Evolutionary conservation across 2,113 vertebrate species (phyloP), one percentile per base, ranked within the genome.

Genomic region (Pelobates fuscus): DNA sequence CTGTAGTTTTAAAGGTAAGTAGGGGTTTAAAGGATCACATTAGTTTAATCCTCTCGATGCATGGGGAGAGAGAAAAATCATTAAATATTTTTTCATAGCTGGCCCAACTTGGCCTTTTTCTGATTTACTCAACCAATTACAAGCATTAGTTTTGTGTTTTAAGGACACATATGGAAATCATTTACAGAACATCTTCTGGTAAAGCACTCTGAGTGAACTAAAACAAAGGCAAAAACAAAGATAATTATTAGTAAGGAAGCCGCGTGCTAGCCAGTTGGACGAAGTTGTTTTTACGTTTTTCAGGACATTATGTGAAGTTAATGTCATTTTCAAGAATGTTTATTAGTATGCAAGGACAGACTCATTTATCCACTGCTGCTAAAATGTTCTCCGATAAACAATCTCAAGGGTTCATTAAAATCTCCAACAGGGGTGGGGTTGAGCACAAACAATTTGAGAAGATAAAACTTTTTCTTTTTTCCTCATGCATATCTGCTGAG

Each of bases 171-270:
- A 68, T 77, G 73, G 73, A 59, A 77, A 68, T 77, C 55, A 77
- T 77, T 77, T 77, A 29, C 55, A 61, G 73, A 68, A 60, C 73
- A 77, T 77, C 73, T 77, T 77, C 64, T 77, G 65, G 64, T 60
- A 77, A 77, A 77, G 73, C 41, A 68, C 65, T 77, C 61, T 61
- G 64, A 61, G 64, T 77, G 73, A 77, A 68, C 64, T 61, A 61
- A 72, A 77, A 68, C 41, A 67, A 77, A 77, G 64, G 58, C 73
- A 68, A 77, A 72, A 77, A 77, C 73, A 77, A 68, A 77, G 73
- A 67, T 77, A 77, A 77, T 77, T 77, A 77, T 77, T 77, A 77
- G 73, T 55, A 55, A 68, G 73, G 73, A 77, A 67, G 73, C 73
- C 49, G 64, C 65, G 26, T 25, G 55, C 64, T 15, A 55, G 55